Conservation (phyloP, 2,797 vertebrate genomes). For the Clarias fuscus region DNA sequence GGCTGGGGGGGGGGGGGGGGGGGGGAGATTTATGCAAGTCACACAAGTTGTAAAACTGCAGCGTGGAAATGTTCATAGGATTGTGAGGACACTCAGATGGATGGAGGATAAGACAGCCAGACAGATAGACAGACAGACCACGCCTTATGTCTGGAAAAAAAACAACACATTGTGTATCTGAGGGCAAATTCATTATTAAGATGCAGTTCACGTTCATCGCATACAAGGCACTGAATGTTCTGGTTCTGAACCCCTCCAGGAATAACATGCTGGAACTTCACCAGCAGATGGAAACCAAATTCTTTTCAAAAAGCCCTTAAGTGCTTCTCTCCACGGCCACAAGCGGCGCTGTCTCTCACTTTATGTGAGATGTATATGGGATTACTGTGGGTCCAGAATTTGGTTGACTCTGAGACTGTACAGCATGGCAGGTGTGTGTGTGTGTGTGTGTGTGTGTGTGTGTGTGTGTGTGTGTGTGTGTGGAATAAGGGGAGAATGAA, state of each 20-base stretch:
- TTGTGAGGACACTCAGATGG: neutral
- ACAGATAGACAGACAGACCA: neutral
- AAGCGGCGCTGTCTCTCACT: neutral
- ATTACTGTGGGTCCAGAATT: neutral
- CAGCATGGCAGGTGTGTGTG: neutral
- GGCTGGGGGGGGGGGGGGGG: neutral
- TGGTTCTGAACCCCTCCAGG: slow-evolving; percentile 4
- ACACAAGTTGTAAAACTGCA: neutral
- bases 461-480: slow-evolving; percentile 17
- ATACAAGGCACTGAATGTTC: neutral
- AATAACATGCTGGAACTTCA: slow-evolving; percentile 52
- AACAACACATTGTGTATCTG: slow-evolving; percentile 11
- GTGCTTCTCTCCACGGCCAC: neutral
- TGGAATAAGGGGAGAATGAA: neutral
- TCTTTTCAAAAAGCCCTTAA: slow-evolving; percentile 42
- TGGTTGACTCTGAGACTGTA: neutral
- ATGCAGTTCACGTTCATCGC: neutral
- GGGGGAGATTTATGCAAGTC: neutral
- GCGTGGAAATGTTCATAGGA: neutral
- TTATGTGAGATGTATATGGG: neutral
- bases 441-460: neutral
- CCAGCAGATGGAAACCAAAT: slow-evolving; percentile 74
- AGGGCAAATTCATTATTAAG: slow-evolving; percentile 14
- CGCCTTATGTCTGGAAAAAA: neutral
- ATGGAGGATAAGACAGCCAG: neutral